Evolutionary conservation across 2,797 vertebrate genomes (phyloP).

Genomic region (Tadarida brasiliensis): DNA sequence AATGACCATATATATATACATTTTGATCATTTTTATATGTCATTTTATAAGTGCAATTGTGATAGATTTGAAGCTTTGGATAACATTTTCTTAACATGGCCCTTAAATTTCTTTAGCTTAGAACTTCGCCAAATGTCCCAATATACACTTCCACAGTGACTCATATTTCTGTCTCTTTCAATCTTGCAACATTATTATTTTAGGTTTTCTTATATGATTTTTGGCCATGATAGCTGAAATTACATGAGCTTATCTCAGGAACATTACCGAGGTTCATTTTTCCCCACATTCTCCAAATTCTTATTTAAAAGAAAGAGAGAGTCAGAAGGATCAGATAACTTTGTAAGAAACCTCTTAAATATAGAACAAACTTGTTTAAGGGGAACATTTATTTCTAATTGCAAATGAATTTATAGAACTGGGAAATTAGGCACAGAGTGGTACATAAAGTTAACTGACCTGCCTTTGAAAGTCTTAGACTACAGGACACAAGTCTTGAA

Average conservation of each 20-base stretch:
- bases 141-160: not conserved
- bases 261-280: slow-evolving; percentile 25
- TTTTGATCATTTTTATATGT: slow-evolving; percentile 10
- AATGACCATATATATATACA: not conserved
- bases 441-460: not conserved
- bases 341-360: slow-evolving; percentile 26
- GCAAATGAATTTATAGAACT: not conserved
- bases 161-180: slow-evolving; percentile 61
- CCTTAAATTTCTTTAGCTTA: slow-evolving; percentile 42
- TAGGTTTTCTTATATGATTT: slow-evolving; percentile 58
- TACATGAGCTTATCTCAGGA: slow-evolving; percentile 65
- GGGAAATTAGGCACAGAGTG: not conserved
- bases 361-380: not conserved
- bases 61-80: not conserved
- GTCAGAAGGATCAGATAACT: not conserved
- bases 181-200: slow-evolving; percentile 69
- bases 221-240: slow-evolving; percentile 52
- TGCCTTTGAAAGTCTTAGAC: not conserved
- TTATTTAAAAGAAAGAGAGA: not conserved
- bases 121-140: not conserved
- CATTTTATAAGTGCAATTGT: not conserved
- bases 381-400: not conserved
- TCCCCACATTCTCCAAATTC: not conserved
- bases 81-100: not conserved
- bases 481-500: not conserved